Evolutionary conservation across 2,797 vertebrate genomes (phyloP).

Genomic region (Ctenopoma multispine): DNA sequence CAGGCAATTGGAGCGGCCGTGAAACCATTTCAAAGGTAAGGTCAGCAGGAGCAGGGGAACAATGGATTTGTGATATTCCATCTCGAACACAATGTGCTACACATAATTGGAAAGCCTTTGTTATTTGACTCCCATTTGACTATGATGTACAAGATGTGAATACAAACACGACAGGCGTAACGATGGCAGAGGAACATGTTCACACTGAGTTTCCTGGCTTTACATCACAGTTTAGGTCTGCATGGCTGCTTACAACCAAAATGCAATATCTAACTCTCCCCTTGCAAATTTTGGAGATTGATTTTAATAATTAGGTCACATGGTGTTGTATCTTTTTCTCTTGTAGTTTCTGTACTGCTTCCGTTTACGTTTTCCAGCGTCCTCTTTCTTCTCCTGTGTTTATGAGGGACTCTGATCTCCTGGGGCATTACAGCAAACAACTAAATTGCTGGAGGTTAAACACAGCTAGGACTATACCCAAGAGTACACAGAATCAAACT

Average conservation of each 20-base stretch:
- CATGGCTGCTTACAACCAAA: slow-evolving; percentile 56
- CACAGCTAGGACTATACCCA: slow-evolving; percentile 44
- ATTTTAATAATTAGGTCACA: slow-evolving; percentile 39
- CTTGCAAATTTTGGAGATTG: slow-evolving; percentile 51
- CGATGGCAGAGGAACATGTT: slow-evolving; percentile 69
- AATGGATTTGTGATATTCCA: slow-evolving; percentile 84
- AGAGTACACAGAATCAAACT: slow-evolving; percentile 33
- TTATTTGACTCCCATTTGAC: slow-evolving; percentile 86
- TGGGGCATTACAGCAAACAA: slow-evolving; percentile 55
- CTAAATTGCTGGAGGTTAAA: slow-evolving; percentile 50
- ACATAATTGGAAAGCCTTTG: slow-evolving; percentile 85
- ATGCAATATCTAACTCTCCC: slow-evolving; percentile 65
- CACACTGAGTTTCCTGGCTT: slow-evolving; percentile 74
- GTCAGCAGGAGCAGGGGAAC: slow-evolving; percentile 80
- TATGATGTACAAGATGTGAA: slow-evolving; percentile 85
- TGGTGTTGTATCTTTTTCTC: slow-evolving; percentile 1
- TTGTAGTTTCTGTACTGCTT: neutral
- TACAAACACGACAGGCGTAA: slow-evolving; percentile 79
- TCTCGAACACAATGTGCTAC: slow-evolving; percentile 79
- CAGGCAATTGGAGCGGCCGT: slow-evolving; percentile 79
- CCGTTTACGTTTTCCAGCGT: slow-evolving; percentile 10
- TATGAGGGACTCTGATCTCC: slow-evolving; percentile 47
- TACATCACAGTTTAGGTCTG: slow-evolving; percentile 72
- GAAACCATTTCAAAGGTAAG: slow-evolving; percentile 83
- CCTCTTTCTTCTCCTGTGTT: slow-evolving; percentile 39